Conservation (phyloP, 2,797 vertebrate species). For the Mormyrops attenuatus region DNA sequence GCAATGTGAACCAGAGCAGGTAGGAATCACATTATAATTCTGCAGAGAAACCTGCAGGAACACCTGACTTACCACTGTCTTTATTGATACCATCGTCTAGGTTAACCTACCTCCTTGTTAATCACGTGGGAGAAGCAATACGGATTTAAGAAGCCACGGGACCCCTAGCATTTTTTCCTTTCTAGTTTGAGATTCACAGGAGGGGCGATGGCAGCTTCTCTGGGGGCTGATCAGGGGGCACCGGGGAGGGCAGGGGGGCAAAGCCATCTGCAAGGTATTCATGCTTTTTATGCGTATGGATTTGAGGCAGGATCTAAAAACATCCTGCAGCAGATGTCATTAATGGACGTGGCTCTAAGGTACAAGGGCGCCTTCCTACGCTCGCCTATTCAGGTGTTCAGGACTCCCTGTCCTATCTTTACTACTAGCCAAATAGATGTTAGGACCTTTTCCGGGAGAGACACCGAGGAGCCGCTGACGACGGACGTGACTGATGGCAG, state of each 20-base stretch:
- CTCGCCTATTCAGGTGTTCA: not conserved
- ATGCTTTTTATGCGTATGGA: not conserved
- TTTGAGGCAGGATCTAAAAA: not conserved
- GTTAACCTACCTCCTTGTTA: not conserved
- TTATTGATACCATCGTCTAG: not conserved
- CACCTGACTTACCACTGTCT: not conserved
- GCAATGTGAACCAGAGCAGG: not conserved
- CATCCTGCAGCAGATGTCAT: not conserved
- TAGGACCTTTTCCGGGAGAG: not conserved
- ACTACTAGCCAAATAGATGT: not conserved
- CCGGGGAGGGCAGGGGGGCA: not conserved
- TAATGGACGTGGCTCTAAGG: not conserved
- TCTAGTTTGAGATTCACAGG: not conserved
- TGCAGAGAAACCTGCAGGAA: not conserved
- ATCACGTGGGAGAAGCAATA: not conserved
- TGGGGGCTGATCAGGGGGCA: not conserved
- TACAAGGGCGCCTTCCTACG: not conserved
- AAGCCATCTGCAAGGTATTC: not conserved
- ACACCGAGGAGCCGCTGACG: not conserved
- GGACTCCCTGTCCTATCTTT: not conserved
- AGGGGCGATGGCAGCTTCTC: not conserved
- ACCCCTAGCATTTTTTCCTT: not conserved
- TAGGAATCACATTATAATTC: not conserved
- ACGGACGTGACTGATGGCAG: not conserved
- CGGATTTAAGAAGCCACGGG: not conserved